Evolutionary conservation across 1,140 invertebrate genomes (phyloP), one percentile per base, ranked within the genome.

Genomic region (Drosophila mayri): DNA sequence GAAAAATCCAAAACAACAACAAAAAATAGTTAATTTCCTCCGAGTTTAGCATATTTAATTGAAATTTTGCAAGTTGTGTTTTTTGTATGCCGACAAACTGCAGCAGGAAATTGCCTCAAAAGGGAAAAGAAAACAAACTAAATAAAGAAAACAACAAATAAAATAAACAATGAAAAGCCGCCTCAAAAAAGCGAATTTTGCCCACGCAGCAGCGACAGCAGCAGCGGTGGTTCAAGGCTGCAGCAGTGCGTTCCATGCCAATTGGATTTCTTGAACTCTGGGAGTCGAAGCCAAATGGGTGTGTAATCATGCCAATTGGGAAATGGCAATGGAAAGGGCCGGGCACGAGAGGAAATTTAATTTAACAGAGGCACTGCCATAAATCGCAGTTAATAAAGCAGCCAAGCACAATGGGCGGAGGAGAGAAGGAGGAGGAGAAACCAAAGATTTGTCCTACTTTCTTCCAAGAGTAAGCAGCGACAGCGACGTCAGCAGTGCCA

Each of bases 391-490:
- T 35, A 41, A 60, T 41, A 43, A 62, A 12, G 22, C 25, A 44
- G 32, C 38, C 30, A 20, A 16, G 35, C 18, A 18, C 14, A 28
- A 62, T 12, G 43, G 14, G 12, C n/a, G 25, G 40, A 22, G 38
- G 25, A 44, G 38, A 49, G 50, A 12, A 10, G 20, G 38, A 12
- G 43, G 60, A 25, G 18, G 35, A 75, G 66, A 59, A 72, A 52
- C 68, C 65, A 50, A 84, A 67, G 84, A 88, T 78, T 90, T 88
- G 84, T 88, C 84, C 84, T 78, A 88, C 84, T 88, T 88, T 88
- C 84, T 88, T 90, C 72, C 49, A 68, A 66, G 76, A 58, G 62
- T 59, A 35, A 49, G 52, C 61, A 16, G 47, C 38, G 46, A n/a
- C 52, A 38, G 61, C 43, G 46, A 44, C 64, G 54, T 38, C n/a